Percentiles rank a stretch among this genome's conserved stretches.
These are phyloP conservation scores for Pitangus sulphuratus DNA, from an alignment of 2,797 vertebrate genomes.

Conservation along the genomic window DNA sequence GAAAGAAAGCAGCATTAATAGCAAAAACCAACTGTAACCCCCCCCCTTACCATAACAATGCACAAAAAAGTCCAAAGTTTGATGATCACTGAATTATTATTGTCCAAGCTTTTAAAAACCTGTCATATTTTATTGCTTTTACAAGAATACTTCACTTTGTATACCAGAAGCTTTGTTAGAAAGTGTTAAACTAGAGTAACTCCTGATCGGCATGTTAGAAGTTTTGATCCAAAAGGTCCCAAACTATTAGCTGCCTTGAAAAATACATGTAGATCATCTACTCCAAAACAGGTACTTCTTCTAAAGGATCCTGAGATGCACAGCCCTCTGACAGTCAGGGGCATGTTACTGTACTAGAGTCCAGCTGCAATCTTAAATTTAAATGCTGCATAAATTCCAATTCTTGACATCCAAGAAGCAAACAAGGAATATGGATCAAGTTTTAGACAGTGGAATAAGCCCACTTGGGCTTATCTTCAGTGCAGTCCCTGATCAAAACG, in stretches of 20 bases:
- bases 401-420: not conserved
- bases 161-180: not conserved
- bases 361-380: not conserved
- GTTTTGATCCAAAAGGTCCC: not conserved
- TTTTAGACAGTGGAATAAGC: not conserved
- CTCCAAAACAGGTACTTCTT: not conserved
- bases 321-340: not conserved
- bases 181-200: not conserved
- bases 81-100: not conserved
- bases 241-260: not conserved
- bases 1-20: not conserved
- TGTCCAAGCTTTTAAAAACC: not conserved
- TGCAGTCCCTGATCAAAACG: not conserved
- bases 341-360: not conserved
- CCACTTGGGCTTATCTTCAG: not conserved
- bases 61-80: not conserved
- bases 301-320: not conserved
- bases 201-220: not conserved
- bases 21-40: not conserved
- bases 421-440: not conserved
- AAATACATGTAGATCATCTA: not conserved
- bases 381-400: not conserved
- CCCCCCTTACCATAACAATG: not conserved
- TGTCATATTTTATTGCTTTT: not conserved
- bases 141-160: not conserved